A percentile compares a stretch with the other conserved stretches of the same genome.
phyloP scores from a whole-genome alignment of 2,888 invertebrate genomes.

The Caenorhabditis sulstoni region DNA sequence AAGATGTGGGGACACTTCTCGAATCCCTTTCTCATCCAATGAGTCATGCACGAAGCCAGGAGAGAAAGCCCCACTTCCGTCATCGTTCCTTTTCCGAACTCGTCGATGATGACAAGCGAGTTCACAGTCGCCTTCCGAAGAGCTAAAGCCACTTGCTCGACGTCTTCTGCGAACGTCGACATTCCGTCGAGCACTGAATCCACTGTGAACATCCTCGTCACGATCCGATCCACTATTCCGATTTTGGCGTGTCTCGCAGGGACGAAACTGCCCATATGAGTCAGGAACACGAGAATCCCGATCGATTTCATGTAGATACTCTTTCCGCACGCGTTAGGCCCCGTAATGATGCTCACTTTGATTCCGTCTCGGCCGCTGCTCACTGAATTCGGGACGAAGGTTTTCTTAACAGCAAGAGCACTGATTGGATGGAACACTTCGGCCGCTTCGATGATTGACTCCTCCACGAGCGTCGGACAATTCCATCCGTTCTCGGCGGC shows the following conservation, averaged over 20 bases:
- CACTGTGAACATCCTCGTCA: slow-evolving; percentile 84
- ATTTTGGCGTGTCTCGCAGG: slow-evolving; percentile 84
- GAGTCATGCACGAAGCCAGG: slow-evolving; percentile 85
- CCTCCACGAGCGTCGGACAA: slow-evolving; percentile 84
- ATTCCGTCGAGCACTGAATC: slow-evolving; percentile 89
- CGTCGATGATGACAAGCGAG: slow-evolving; percentile 90
- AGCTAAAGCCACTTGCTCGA: slow-evolving; percentile 88
- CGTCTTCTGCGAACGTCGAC: slow-evolving; percentile 90
- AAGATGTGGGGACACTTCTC: slow-evolving; percentile 87
- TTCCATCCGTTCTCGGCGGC: slow-evolving; percentile 82
- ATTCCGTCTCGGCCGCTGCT: slow-evolving; percentile 81
- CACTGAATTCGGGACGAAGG: slow-evolving; percentile 76
- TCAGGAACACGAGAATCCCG: slow-evolving; percentile 88
- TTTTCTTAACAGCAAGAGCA: slow-evolving; percentile 40
- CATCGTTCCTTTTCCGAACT: slow-evolving; percentile 91
- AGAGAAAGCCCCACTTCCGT: slow-evolving; percentile 87
- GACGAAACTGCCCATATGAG: slow-evolving; percentile 92
- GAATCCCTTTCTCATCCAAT: slow-evolving; percentile 84
- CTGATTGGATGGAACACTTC: slow-evolving; percentile 57
- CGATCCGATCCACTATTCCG: slow-evolving; percentile 85
- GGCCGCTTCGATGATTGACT: slow-evolving; percentile 74
- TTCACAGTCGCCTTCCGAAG: slow-evolving; percentile 85
- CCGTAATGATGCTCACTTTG: slow-evolving; percentile 88
- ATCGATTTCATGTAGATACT: slow-evolving; percentile 90
- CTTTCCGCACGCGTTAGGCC: slow-evolving; percentile 94